Evolutionary conservation across 2,888 invertebrate genomes (phyloP), one percentile per base, ranked within the genome.

Genomic region (Caenorhabditis imperialis): DNA sequence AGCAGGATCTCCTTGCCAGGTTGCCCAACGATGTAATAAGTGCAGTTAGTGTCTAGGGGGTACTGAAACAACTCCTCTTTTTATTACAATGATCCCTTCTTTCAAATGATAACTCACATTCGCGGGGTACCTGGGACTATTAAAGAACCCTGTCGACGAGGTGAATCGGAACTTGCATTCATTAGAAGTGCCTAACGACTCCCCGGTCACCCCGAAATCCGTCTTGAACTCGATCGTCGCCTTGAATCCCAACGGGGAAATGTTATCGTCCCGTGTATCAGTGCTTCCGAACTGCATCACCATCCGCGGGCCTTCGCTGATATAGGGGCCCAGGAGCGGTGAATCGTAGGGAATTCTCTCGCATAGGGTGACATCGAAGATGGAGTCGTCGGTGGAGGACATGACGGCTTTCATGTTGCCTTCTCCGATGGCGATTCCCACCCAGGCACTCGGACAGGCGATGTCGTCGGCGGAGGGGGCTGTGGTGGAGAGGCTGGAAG

Each of bases 191-290:
- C 88, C 86, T 23, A 89, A 87, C 3, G 88, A 84, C 25, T 87
- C 87, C 12, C 90, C 90, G 14, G 89, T 88, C 33, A 90, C 89
- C 33, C 88, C 90, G 76, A 88, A 90, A 81, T 90, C 90, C 75
- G 89, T 89, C 44, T 89, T 85, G 79, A 90, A 90, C 44, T 88
- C 85, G 67, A 90, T 89, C 16, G 73, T 70, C 4, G 90, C 89
- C 38, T 85, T 84, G 80, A 90, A 89, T 14, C 90, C 89, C n/a
- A 79, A 55, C 14, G 84, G 82, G 1, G 62, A 35, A 4, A 72
- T 62, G 0, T 67, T 77, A 67, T 82, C 81, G 18, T 72, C 75
- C 10, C 73, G 35, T 22, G 75, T 75, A 61, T 84, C 84, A 1
- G 77, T 72, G 3, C 88, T 89, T 72, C 89, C 87, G 75, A 90